A percentile compares a stretch with the other conserved stretches of the same genome.
These are phyloP conservation scores for Drosophila nr. medialis DNA, from an alignment of 2,888 invertebrate genomes.

Conservation along the genomic window DNA sequence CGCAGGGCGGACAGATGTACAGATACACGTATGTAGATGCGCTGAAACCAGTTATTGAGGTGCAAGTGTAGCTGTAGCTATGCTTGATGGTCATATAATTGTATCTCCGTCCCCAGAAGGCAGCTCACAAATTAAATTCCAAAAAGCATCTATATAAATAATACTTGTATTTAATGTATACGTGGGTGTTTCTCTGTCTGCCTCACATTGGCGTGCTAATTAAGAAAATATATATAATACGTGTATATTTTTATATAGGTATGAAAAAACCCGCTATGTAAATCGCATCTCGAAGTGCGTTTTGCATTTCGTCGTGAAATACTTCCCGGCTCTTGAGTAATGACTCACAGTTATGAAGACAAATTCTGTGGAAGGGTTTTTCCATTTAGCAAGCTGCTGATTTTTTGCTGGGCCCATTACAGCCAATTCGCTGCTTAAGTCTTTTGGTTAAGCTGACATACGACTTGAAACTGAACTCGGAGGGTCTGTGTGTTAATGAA, in stretches of 20 bases:
- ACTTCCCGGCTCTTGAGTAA: slow-evolving; percentile 39
- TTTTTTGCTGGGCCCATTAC: slow-evolving; percentile 35
- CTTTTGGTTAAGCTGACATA: slow-evolving; percentile 51
- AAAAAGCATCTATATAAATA: slow-evolving; percentile 45
- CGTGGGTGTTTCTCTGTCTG: slow-evolving; percentile 46
- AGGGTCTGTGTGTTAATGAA: slow-evolving; percentile 44
- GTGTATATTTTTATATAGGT: too few species aligned
- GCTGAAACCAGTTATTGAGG: slow-evolving; percentile 59
- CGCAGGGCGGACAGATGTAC: slow-evolving; percentile 52
- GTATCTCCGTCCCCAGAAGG: slow-evolving; percentile 42
- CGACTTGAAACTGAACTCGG: slow-evolving; percentile 28
- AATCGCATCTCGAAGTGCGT: slow-evolving; percentile 37
- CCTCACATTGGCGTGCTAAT: slow-evolving; percentile 65
- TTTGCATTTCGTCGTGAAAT: slow-evolving; percentile 69
- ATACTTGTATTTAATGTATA: slow-evolving; percentile 14
- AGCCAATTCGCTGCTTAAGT: slow-evolving; percentile 61
- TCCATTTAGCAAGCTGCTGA: slow-evolving; percentile 29
- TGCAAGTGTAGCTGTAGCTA: slow-evolving; percentile 55
- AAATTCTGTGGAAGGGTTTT: slow-evolving; percentile 27
- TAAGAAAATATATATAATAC: slow-evolving; percentile 33
- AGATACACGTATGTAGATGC: slow-evolving; percentile 26
- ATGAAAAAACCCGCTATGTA: slow-evolving; percentile 42
- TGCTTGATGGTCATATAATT: slow-evolving; percentile 62
- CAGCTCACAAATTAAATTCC: slow-evolving; percentile 42
- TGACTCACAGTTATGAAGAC: slow-evolving; percentile 59